Conservation (phyloP, 2,888 invertebrate species). For the Thereva nobilitata region DNA sequence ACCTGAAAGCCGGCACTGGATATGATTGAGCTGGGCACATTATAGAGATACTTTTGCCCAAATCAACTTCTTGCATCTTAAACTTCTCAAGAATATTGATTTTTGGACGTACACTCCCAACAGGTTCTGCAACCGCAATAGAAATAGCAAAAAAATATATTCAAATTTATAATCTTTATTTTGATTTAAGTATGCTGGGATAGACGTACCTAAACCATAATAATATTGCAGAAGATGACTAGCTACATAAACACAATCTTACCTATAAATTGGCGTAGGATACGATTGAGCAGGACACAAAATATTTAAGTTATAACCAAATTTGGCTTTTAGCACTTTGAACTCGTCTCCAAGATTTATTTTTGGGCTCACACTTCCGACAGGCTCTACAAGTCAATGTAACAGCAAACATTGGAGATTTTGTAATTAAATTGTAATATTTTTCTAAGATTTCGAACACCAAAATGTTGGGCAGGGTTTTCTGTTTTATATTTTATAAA, state of each 20-base stretch:
- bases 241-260: neutral
- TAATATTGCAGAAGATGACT: too few relatives aligned
- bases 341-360: conserved; percentile 70
- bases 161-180: too few relatives aligned
- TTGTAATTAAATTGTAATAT: too few relatives aligned
- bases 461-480: conserved; percentile 1
- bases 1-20: conserved; percentile 74
- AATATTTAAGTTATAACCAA: conserved; percentile 63
- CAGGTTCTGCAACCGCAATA: conserved; percentile 58
- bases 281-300: conserved; percentile 77
- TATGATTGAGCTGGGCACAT: conserved; percentile 75
- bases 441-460: too few relatives aligned
- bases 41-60: conserved; percentile 61
- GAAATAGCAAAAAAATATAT: too few relatives aligned
- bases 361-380: conserved; percentile 63
- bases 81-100: conserved; percentile 60
- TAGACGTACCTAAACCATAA: too few relatives aligned
- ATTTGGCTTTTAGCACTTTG: conserved; percentile 61
- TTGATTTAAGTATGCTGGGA: too few relatives aligned
- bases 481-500: neutral
- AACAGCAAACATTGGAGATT: too few relatives aligned
- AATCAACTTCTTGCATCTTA: conserved; percentile 51
- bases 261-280: conserved; percentile 76
- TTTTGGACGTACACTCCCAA: conserved; percentile 66
- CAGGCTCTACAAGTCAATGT: conserved; percentile 60